Evolutionary conservation across 1,140 invertebrate genomes (phyloP), one percentile per base, ranked within the genome.

Genomic region (Marisa cornuarietis): DNA sequence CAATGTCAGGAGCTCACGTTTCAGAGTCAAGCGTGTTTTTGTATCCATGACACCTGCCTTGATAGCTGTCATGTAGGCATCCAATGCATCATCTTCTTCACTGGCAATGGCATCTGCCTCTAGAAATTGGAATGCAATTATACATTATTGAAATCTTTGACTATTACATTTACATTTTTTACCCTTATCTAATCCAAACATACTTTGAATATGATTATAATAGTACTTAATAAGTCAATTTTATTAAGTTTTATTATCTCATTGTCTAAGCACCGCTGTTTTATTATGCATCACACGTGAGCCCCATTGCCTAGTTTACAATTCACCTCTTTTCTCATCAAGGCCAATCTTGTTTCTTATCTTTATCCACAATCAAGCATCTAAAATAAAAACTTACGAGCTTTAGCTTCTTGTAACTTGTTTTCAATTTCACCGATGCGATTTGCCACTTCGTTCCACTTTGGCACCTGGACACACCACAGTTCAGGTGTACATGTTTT

Each of bases 1-100:
- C 4, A 97, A 88, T 79, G 94, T 94, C 61, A 94, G 92, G 54
- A 96, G 92, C 75, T 94, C 93, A 78, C 93, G 89, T 74, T 91
- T 91, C 51, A 91, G 80, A 58, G 86, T 83, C 83, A 91, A 88
- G 66, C 87, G 85, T 24, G 88, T 91, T 76, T 89, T 91, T 13
- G 88, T 88, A 81, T 92, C 91, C 87, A 91, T 89, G 54, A 85
- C 86, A 24, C 89, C 90, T 13, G 88, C 84, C 69, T 90, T 90
- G 24, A 91, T 87, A n/a, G 90, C 84, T 14, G 80, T 85, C 91
- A 92, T 92, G 81, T 91, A 92, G 9, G 88, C 88, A 85, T 92
- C 91, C 10, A 92, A 82, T 20, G 88, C 91, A 85, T 92, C 91
- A 18, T 88, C 31, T 62, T 87, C 87, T 10, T 90, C 89, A 62